Base-by-base conservation (phyloP, 2,797 vertebrate genomes). In the Gastrophryne carolinensis region DNA sequence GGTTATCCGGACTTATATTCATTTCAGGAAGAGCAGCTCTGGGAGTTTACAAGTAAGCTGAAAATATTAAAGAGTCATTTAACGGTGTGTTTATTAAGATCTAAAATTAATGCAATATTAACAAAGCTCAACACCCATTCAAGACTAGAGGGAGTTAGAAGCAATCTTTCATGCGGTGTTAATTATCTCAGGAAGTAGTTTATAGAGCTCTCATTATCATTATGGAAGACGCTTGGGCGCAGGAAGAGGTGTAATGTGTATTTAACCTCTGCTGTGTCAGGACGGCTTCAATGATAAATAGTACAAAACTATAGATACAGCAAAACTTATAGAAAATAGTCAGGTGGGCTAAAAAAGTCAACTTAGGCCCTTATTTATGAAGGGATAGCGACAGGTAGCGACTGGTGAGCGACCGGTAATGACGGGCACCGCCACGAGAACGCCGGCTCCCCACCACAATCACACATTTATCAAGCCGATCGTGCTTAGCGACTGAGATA, bases 101-200 rank as follows among this genome's bases (percentile, higher is more conserved):
- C 49, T n/a, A 15, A 65, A 73, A 64, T 73, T 11, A 73, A 73
- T 73, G 58, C 58, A 54, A 73, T 64, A 63, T 73, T 64, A 54
- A 73, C 34, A 30, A 73, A 56, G 24, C 61, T 34, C 10, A 73
- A 39, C 11, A 37, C 29, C 24, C 41, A 37, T 61, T 61, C 29
- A 50, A 13, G 24, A 34, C 68, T 72, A 37, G 6, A 52, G 69
- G 69, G 56, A 60, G 44, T 39, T 5, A 47, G 44, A 26, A 24
- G 30, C 19, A 63, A 64, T 73, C 49, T 52, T 63, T 54, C 47
- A 72, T 52, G 69, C 29, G 27, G 44, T 52, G 56, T 52, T 72
- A 73, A 73, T 73, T 58, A 73, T 73, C 49, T 19, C n/a, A 15
- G 35, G 52, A 62, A 37, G 54, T 30, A 39, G 1, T 47, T 32